Conservation (phyloP, 2,797 vertebrate genomes). For the Fistularia tabacaria region DNA sequence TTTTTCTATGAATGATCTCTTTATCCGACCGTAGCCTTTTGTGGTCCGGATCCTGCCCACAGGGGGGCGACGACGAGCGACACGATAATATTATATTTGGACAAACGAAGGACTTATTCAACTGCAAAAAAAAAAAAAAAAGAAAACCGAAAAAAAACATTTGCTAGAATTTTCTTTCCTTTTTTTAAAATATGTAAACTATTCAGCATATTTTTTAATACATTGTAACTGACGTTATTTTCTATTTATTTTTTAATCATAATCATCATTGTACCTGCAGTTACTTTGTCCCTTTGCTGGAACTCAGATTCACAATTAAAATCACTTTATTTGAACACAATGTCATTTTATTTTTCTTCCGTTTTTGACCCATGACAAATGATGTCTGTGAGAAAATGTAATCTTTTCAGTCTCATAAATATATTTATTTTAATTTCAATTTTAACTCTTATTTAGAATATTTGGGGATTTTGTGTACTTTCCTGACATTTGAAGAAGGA, state of each 20-base stretch:
- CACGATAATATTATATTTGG: conserved; percentile 47
- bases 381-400: neutral
- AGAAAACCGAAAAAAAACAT: neutral
- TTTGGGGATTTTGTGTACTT: too few relatives aligned
- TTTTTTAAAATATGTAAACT: conserved; percentile 73
- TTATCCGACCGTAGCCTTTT: conserved; percentile 13
- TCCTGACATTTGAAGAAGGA: too few relatives aligned
- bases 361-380: neutral
- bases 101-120: conserved; percentile 47
- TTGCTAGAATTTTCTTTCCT: too few relatives aligned
- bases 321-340: conserved; percentile 50
- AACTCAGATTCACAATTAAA: conserved; percentile 51
- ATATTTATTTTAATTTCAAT: too few relatives aligned
- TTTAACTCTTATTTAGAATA: too few relatives aligned
- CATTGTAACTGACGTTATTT: conserved; percentile 72
- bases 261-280: conserved; percentile 58
- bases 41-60: conserved; percentile 21
- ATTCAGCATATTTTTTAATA: conserved; percentile 78
- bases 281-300: conserved; percentile 59
- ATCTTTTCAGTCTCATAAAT: too few relatives aligned
- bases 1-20: conserved; percentile 43
- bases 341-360: neutral
- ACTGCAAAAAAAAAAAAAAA: conserved; percentile 51
- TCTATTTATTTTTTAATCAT: conserved; percentile 72
- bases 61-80: conserved; percentile 25